Base-by-base conservation (phyloP, 2,888 invertebrate species). In the Dolomedes plantarius region DNA sequence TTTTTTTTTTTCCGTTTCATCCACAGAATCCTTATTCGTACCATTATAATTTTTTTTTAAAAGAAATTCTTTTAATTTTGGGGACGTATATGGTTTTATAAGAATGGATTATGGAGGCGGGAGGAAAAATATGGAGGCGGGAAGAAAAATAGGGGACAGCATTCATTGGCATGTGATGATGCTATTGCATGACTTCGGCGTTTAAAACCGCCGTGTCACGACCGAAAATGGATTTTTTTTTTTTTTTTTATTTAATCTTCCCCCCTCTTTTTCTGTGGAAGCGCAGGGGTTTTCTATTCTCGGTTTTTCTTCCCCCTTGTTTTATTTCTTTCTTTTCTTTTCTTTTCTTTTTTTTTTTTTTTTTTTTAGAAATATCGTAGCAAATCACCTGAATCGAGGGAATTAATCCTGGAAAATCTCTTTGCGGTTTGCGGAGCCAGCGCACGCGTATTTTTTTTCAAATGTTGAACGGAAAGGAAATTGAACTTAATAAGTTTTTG, bases 131-230 rank as follows among this genome's bases (percentile, higher is more conserved):
- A 62, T 27, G 27, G 27, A n/a, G 62, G 28, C 13, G 23, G 62
- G 6, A 36, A 23, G 23, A 27, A 62, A n/a, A 23, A 29, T 29
- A 65, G 65, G 62, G 29, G 65, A 65, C 65, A 29, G 65, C 28
- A n/a, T 27, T 2, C 65, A 29, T 62, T 7, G 29, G 29, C 65
- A 28, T 28, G 65, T 65, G 28, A 83, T 64, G 83, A 83, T 75
- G 77, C 71, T 76, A 83, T 83, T 46, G 83, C 83, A 83, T 83
- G 83, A 69, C 76, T 65, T 65, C 64, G 65, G 28, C 64, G 83
- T 83, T 83, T 83, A 83, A 83, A 74, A 83, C 76, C 36, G 36
- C 50, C 31, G 9, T 46, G 77, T 83, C 83, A 83, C 83, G 83
- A 76, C 46, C 19, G 46, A 65, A 65, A n/a, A 19, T 65, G 29